Base-by-base conservation (phyloP, 64 coral and sea anemone species). In the Catalaphyllia jardinei region DNA sequence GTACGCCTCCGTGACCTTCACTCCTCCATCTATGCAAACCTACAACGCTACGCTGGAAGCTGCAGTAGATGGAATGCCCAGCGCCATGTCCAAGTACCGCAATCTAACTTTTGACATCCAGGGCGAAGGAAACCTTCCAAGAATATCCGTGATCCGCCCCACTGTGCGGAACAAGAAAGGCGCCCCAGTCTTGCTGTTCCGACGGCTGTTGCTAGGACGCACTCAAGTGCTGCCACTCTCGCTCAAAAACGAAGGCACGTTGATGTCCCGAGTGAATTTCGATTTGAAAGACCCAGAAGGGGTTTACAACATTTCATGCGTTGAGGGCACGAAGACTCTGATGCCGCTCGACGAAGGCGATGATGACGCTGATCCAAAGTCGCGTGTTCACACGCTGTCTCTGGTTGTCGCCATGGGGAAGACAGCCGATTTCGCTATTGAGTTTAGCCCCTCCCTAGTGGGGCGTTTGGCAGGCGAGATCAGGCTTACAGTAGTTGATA, bases 61-160 rank as follows among this genome's bases (percentile, higher is more conserved):
- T 33, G 94, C 97, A 16, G 94, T 99, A 0, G 97, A 99, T 50
- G 97, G 97, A 54, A 95, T 95, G 91, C 94, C 97, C 0, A 95
- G 91, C 52, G 79, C 87, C 19, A 92, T 95, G 54, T 99, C 97
- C 46, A 92, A 95, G 51, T 99, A 95, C 60, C 93, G 97, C 62
- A 99, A 95, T 51, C 84, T 99, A 33, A 88, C 94, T 5, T 99
- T 99, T 89, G 97, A 99, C 4, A 99, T 99, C 22, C 97, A 99
- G 51, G 90, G 97, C 12, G 97, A 99, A 67, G 97, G 97, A 19
- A 99, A 99, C 67, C 79, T 99, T 27, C 97, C 97, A 0, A 72
- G 97, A 59, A 93, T 99, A 62, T 88, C 77, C 22, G 83, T 99
- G 49, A 78, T 91, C 55, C 77, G 93, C 57, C 97, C 97, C 6